Percentiles rank a stretch among this genome's conserved stretches.
Conservation (phyloP, 2,797 vertebrate genomes). For the Argentina silus region DNA sequence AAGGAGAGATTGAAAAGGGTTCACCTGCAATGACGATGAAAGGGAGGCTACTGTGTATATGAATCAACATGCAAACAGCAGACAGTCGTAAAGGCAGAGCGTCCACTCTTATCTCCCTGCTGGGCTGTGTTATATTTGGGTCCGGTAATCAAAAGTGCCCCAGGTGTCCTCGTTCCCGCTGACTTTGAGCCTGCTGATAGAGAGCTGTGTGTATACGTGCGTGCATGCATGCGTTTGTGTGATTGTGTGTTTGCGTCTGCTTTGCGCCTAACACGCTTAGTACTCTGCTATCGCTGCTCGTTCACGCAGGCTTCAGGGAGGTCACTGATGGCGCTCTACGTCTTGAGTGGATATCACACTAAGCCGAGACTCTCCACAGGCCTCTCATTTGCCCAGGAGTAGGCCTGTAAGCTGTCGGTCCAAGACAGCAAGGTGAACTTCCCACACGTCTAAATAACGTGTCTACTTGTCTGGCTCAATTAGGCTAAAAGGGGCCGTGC, state of each 20-base stretch:
- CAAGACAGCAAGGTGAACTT: not conserved
- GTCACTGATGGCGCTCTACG: not conserved
- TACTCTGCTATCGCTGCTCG: constrained; percentile 22
- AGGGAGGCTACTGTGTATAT: constrained; percentile 18
- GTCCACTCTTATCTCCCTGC: constrained; percentile 40
- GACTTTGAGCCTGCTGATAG: constrained; percentile 58
- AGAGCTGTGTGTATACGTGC: constrained; percentile 25
- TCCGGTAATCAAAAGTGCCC: constrained; percentile 46
- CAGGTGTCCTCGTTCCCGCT: constrained; percentile 43
- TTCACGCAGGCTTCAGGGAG: not conserved
- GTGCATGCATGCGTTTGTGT: not conserved
- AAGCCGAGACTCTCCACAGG: constrained; percentile 4
- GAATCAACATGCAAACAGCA: constrained; percentile 11
- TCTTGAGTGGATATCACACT: too few relatives aligned
- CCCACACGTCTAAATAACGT: not conserved
- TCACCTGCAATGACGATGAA: constrained; percentile 7
- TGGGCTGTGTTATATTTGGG: constrained; percentile 30
- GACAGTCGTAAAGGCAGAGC: constrained; percentile 1
- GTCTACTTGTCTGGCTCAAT: not conserved
- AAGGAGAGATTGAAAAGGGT: constrained; percentile 1
- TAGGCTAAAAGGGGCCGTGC: not conserved
- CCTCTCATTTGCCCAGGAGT: not conserved
- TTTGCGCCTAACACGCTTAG: constrained; percentile 31
- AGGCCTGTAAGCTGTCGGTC: too few relatives aligned
- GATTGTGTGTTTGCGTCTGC: constrained; percentile 10